Evolutionary conservation across 2,113 vertebrate genomes (phyloP), one percentile per base, ranked within the genome.

Genomic region (Mohoua ochrocephala): DNA sequence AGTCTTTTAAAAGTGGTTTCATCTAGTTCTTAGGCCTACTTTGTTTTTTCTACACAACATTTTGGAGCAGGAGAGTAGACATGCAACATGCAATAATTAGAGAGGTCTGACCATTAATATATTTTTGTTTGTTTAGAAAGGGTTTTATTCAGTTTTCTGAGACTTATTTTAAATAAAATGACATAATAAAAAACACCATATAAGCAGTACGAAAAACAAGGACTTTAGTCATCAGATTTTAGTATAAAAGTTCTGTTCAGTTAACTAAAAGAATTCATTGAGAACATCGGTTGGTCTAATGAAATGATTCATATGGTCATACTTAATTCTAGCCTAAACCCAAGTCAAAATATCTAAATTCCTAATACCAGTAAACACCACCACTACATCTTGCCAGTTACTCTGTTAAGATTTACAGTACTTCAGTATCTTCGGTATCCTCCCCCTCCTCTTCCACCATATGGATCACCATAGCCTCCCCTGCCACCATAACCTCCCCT

Each of bases 391-490:
- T 75, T 69, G 37, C 69, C 77, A 85, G 45, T 91, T 93, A 73
- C 60, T 76, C 64, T 73, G 35, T 60, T 64, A 37, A 18, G 65
- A 73, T 95, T 71, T 89, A 92, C 41, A 77, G 57, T 41, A 73
- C 45, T 83, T 97, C 26, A 98, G 3, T 98, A 98, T 78, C 97
- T 96, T 80, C 98, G 94, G 39, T 98, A 98, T 44, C 98, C 98
- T 79, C 98, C 97, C 17, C 92, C 91, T 44, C 98, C 97, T 41
- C 95, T 95, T 82, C 95, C 94, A 56, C 96, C 92, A 24, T 97
- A 97, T 0, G 94, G 94, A 88, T 96, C 96, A 49, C 67, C 45
- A n/a, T 96, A 96, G 10, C 94, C 96, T 65, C 95, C 96, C 44
- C 96, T 95, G 41, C 90, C 92, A 64, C 95, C 84, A 35, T 96